Base-by-base conservation (phyloP, 2,888 invertebrate species). In the Amiota minor region DNA sequence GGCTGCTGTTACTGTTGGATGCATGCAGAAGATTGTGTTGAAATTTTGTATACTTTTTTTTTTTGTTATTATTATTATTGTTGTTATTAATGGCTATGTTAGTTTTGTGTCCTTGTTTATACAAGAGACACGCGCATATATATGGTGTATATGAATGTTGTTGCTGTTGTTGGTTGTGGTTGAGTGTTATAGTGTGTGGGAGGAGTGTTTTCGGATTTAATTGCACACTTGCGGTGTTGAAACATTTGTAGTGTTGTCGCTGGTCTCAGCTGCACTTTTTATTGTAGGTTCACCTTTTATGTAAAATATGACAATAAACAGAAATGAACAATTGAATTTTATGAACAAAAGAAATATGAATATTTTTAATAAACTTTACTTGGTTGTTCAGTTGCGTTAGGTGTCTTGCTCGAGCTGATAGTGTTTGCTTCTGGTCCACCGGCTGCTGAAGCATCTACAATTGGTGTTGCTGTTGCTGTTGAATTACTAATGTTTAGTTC, bases 191-290 rank as follows among this genome's bases (percentile, higher is more conserved):
- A 6, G 6, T 0, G 35, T 35, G 35, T 35, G 35, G 35, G 35
- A 35, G 35, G 35, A 35, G 35, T 35, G 6, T 35, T 3, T 35
- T 35, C 6, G 35, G 35, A 35, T 72, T 79, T 82, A 89, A 81
- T 89, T 89, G 83, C 88, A 89, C 72, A 80, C 85, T 81, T 88
- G 87, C 85, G 89, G 88, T 87, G 89, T 88, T 80, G 84, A 75
- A 71, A 76, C 86, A 73, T 81, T 80, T 72, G 35, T 35, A 35
- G 35, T 35, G 35, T 81, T 86, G 50, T 82, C 78, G 69, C 78
- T 56, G 55, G 35, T 85, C 72, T 83, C 79, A 81, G 86, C 77
- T 81, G 86, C 78, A 85, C 84, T 79, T 20, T 75, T 77, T 14
- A 89, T 86, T 81, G 89, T 89, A 74, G 88, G 87, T 78, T 89